Evolutionary conservation across 30 jellyfish, hydroid and myxozoan species (phyloP).

Genomic region (Cassiopea andromeda): DNA sequence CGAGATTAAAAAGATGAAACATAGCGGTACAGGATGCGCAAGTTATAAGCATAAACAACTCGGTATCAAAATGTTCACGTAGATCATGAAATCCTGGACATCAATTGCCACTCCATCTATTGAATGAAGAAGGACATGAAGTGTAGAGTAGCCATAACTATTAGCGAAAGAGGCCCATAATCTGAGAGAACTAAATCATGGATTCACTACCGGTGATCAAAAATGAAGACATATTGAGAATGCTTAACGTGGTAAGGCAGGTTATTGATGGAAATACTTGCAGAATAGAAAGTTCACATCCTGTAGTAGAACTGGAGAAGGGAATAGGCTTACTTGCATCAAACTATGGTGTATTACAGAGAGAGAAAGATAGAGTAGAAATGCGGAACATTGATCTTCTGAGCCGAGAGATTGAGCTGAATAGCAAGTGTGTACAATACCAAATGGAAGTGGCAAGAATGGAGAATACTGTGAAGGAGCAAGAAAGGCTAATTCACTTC

Average conservation of each 20-base stretch:
- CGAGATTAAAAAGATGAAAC: neutral
- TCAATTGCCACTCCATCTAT: too few relatives aligned
- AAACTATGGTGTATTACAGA: neutral
- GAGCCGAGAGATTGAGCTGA: slow-evolving; percentile 39
- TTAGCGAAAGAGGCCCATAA: neutral
- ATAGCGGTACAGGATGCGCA: neutral
- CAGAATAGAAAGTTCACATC: neutral
- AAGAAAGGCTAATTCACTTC: slow-evolving; percentile 2
- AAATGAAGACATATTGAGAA: neutral
- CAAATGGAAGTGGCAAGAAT: slow-evolving; percentile 13
- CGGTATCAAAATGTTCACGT: too few relatives aligned
- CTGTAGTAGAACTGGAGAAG: neutral
- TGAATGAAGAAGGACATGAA: too few relatives aligned
- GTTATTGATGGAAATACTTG: neutral
- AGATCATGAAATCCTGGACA: too few relatives aligned
- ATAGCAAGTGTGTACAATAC: slow-evolving; percentile 19
- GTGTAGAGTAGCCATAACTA: too few relatives aligned
- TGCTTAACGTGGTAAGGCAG: neutral
- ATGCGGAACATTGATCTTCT: slow-evolving; percentile 43
- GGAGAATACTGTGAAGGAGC: slow-evolving; percentile 33
- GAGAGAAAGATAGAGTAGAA: slow-evolving; percentile 24
- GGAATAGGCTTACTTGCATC: neutral
- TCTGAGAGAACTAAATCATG: neutral
- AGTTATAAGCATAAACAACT: too few relatives aligned
- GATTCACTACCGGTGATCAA: neutral